Evolutionary conservation across 2,888 invertebrate species (phyloP).

Genomic region (Schizotus pectinicornis): DNA sequence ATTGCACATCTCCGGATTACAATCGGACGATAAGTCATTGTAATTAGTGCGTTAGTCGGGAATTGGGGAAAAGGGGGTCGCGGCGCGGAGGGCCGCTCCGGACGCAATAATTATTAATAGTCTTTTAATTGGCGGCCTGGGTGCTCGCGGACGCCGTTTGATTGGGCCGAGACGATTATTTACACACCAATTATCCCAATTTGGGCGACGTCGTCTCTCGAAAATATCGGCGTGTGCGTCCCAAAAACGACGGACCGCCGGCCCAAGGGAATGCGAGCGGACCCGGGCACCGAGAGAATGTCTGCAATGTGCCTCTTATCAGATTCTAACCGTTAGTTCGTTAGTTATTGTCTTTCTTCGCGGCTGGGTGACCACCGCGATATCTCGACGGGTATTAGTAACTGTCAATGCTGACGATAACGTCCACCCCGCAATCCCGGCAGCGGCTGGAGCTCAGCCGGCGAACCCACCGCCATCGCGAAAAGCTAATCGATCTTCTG

Average conservation of each 20-base stretch:
- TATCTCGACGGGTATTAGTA: conserved; percentile 51
- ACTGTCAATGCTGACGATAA: conserved; percentile 48
- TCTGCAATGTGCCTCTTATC: conserved; percentile 51
- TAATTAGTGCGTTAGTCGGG: conserved; percentile 11
- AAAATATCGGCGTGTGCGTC: conserved; percentile 15
- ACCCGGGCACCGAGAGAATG: conserved; percentile 39
- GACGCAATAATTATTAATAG: conserved; percentile 39
- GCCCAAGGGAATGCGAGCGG: conserved; percentile 1
- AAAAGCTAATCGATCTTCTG: too few species aligned
- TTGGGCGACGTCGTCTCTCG: conserved; percentile 9
- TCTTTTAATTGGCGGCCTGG: conserved; percentile 42
- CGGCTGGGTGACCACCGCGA: conserved; percentile 50
- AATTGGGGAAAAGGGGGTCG: too few species aligned
- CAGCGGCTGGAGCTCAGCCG: too few species aligned
- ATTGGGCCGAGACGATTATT: conserved; percentile 41
- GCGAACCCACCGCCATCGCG: too few species aligned
- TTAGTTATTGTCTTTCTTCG: conserved; percentile 52
- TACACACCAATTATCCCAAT: conserved; percentile 44
- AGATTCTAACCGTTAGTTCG: conserved; percentile 53
- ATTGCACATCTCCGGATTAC: conserved; percentile 19
- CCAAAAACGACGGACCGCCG: neutral
- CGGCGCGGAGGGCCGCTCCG: neutral
- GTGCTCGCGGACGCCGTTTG: conserved; percentile 37
- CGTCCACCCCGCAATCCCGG: conserved; percentile 16
- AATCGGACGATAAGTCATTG: conserved; percentile 18